Conservation (phyloP, 1,140 invertebrate species). For the Drosophila prosaltans region DNA sequence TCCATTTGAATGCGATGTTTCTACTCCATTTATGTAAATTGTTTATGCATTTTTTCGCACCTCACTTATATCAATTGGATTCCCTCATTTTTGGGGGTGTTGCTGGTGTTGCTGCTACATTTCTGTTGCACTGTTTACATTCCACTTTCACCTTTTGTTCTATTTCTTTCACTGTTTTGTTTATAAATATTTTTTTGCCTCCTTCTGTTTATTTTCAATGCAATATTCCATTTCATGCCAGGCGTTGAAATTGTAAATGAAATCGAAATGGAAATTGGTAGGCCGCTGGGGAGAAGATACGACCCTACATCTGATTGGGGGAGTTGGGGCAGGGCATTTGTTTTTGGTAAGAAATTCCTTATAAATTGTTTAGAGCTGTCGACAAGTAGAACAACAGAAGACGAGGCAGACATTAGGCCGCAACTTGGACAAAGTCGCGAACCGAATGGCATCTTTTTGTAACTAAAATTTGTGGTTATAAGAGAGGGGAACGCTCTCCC, state of each 20-base stretch:
- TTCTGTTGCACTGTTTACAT: constrained; percentile 60
- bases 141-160: constrained; percentile 18
- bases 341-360: constrained; percentile 47
- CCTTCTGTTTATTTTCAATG: constrained; percentile 72
- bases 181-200: constrained; percentile 66
- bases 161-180: constrained; percentile 62
- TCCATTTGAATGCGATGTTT: constrained; percentile 39
- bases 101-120: constrained; percentile 13
- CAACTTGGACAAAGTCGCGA: constrained; percentile 68
- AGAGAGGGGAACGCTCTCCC: background rate
- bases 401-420: constrained; percentile 11
- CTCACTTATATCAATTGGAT: constrained; percentile 24
- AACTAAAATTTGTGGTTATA: constrained; percentile 9
- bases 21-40: constrained; percentile 11
- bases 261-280: constrained; percentile 6
- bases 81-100: constrained; percentile 17
- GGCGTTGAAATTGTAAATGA: constrained; percentile 48
- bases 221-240: constrained; percentile 52
- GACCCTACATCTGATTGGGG: no score
- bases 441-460: constrained; percentile 24
- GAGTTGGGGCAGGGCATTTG: constrained; percentile 5
- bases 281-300: constrained; percentile 8
- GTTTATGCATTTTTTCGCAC: constrained; percentile 74
- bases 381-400: constrained; percentile 22
- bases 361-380: constrained; percentile 66